Conservation (phyloP, 2,888 invertebrate species). For the Hetaerina titia region DNA sequence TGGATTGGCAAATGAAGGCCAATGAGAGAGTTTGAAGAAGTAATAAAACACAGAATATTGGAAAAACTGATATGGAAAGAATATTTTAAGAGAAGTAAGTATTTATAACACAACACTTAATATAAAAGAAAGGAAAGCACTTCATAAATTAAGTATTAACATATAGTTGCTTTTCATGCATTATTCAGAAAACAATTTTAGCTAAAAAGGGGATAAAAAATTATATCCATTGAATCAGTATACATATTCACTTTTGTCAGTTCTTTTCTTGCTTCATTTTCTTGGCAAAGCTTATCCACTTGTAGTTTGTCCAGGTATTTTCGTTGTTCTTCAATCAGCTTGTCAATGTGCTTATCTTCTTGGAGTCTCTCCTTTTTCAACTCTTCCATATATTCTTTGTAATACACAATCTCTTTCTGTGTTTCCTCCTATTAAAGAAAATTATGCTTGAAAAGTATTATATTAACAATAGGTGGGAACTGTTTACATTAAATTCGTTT, state of each 20-base stretch:
- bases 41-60: too few relatives aligned
- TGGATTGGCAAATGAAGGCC: too few relatives aligned
- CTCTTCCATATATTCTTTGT: conserved; percentile 48
- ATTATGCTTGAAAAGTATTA: neutral
- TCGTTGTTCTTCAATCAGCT: conserved; percentile 41
- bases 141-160: too few relatives aligned
- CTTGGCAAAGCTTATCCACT: conserved; percentile 5
- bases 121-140: too few relatives aligned
- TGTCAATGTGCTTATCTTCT: conserved; percentile 48
- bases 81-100: too few relatives aligned
- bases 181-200: too few relatives aligned
- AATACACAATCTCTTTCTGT: conserved; percentile 30
- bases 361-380: conserved; percentile 28
- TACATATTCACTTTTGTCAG: neutral
- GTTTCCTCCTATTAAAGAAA: conserved; percentile 33
- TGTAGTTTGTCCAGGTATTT: conserved; percentile 41
- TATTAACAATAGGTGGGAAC: neutral
- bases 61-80: too few relatives aligned
- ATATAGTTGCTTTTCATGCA: too few relatives aligned
- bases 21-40: too few relatives aligned
- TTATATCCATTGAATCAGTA: neutral
- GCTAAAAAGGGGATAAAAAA: too few relatives aligned
- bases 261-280: conserved; percentile 8
- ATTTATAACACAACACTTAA: too few relatives aligned
- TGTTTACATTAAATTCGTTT: neutral